Percentiles rank a stretch among this genome's conserved stretches.
These are phyloP conservation scores for Rhagophthalmus giganteus DNA, from an alignment of 2,888 invertebrate species.

Conservation along the genomic window DNA sequence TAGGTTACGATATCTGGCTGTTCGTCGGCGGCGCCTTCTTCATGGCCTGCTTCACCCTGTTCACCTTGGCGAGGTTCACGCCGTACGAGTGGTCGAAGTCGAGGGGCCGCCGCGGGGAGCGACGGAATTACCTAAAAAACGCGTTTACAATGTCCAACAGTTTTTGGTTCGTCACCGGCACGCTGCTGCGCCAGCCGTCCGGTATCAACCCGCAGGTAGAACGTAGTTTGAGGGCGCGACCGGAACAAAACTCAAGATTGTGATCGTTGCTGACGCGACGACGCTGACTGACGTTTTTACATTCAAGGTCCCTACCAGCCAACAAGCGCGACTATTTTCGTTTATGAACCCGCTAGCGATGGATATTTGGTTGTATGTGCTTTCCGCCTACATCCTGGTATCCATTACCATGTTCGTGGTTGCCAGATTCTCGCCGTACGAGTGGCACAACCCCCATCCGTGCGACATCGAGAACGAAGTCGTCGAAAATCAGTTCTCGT, in stretches of 20 bases:
- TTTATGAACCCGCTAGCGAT: slow-evolving; percentile 86
- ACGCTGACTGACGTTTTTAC: slow-evolving; percentile 2
- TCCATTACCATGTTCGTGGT: slow-evolving; percentile 78
- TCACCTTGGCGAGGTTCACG: slow-evolving; percentile 63
- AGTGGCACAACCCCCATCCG: slow-evolving; percentile 76
- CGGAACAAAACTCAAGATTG: slow-evolving; percentile 15
- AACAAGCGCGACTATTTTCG: slow-evolving; percentile 74
- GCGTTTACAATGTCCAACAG: slow-evolving; percentile 67
- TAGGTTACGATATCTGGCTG: slow-evolving; percentile 68
- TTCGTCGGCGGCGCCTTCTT: slow-evolving; percentile 64
- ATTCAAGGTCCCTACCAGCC: slow-evolving; percentile 68
- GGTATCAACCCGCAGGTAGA: slow-evolving; percentile 63
- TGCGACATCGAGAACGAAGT: slow-evolving; percentile 65
- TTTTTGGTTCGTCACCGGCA: slow-evolving; percentile 70
- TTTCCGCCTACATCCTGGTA: slow-evolving; percentile 79
- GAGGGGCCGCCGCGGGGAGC: slow-evolving; percentile 46
- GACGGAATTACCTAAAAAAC: slow-evolving; percentile 54
- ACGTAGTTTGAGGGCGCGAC: background rate
- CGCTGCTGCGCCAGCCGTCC: slow-evolving; percentile 66
- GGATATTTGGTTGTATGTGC: slow-evolving; percentile 84
- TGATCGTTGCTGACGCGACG: background rate
- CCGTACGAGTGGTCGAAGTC: slow-evolving; percentile 67
- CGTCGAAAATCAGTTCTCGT: slow-evolving; percentile 78
- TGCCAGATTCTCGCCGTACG: slow-evolving; percentile 79
- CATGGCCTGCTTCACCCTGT: slow-evolving; percentile 62